Evolutionary conservation across 2,888 invertebrate species (phyloP).

Genomic region (Caenorhabditis macrosperma): DNA sequence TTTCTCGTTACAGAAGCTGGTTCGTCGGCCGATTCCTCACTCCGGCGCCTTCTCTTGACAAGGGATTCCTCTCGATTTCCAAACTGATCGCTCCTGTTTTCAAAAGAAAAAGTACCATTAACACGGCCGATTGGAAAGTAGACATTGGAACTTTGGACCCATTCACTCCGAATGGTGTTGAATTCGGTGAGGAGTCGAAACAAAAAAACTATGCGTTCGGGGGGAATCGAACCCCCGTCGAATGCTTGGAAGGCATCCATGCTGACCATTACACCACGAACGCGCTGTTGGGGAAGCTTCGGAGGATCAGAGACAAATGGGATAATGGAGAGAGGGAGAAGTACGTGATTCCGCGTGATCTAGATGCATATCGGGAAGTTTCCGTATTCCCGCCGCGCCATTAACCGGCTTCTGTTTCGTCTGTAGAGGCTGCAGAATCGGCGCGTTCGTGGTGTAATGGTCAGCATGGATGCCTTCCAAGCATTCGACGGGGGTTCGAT

Average conservation of each 20-base stretch:
- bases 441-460: constrained; percentile 66
- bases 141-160: constrained; percentile 27
- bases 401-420: not conserved
- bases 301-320: not conserved
- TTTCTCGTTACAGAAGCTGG: constrained; percentile 13
- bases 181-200: constrained; percentile 10
- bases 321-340: too few species aligned
- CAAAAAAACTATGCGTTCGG: constrained; percentile 19
- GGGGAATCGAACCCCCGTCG: constrained; percentile 58
- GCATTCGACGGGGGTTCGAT: constrained; percentile 66
- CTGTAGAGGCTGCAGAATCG: not conserved
- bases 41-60: constrained; percentile 7
- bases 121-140: constrained; percentile 32
- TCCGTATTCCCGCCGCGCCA: not conserved
- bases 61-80: constrained; percentile 33
- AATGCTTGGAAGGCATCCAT: constrained; percentile 74
- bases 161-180: constrained; percentile 27
- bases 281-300: not conserved
- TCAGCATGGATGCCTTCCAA: constrained; percentile 74
- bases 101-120: constrained; percentile 1
- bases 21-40: constrained; percentile 34
- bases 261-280: constrained; percentile 71
- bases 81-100: constrained; percentile 19
- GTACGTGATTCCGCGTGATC: too few species aligned
- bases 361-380: not conserved